These are phyloP conservation scores for Pachyrhynchus sulphureomaculatus DNA, from an alignment of 1,140 invertebrate genomes.

Conservation along the genomic window DNA sequence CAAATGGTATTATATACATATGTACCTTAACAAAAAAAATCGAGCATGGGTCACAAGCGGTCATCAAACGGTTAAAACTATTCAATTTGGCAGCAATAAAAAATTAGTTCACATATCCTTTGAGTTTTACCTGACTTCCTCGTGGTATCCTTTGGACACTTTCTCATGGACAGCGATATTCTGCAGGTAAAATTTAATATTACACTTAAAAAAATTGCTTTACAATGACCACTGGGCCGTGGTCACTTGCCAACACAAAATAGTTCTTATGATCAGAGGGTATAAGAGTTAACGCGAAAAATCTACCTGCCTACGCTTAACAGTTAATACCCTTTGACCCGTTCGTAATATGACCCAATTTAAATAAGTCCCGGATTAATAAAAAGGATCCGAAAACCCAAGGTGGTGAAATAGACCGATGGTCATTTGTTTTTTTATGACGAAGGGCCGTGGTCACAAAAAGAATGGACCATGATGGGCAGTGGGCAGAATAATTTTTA, in stretches of 20 bases:
- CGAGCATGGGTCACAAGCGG: slow-evolving; percentile 1
- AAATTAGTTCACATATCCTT: slow-evolving; percentile 7
- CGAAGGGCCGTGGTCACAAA: too few species aligned
- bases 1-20: neutral
- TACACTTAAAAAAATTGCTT: slow-evolving; percentile 1
- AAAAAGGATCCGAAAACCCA: neutral
- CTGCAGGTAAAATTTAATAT: neutral
- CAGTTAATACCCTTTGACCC: neutral
- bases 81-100: neutral
- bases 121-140: slow-evolving; percentile 1
- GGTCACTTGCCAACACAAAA: neutral
- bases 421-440: neutral
- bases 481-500: neutral
- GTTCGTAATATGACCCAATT: slow-evolving; percentile 1
- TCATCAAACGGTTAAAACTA: neutral
- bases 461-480: neutral
- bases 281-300: neutral
- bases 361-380: neutral
- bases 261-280: neutral
- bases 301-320: neutral
- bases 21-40: neutral
- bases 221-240: slow-evolving; percentile 3
- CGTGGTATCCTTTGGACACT: neutral
- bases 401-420: too few species aligned
- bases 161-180: neutral